A percentile compares a stretch with the other conserved stretches of the same genome.
Conservation (phyloP, 2,113 vertebrate species). For the Andinoacara biseriatus region DNA sequence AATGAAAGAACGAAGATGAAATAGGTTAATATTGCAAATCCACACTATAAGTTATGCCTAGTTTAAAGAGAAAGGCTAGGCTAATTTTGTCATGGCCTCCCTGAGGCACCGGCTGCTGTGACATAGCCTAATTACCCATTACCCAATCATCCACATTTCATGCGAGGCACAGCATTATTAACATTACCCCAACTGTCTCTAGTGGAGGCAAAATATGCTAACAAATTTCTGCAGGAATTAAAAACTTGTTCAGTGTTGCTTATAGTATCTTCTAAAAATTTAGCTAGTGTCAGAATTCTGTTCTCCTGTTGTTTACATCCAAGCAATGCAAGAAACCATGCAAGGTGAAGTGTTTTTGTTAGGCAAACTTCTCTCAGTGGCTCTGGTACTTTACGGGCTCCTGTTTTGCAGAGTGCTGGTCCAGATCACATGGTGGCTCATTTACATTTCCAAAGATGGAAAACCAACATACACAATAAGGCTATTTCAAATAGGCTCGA, state of each 20-base stretch:
- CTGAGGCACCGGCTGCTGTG: not conserved
- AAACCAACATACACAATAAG: not conserved
- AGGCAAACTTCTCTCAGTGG: conserved; percentile 13
- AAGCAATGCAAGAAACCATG: conserved; percentile 18
- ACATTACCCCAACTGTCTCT: conserved; percentile 8
- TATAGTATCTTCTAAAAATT: conserved; percentile 11
- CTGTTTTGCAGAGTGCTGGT: not conserved
- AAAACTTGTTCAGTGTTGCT: conserved; percentile 8
- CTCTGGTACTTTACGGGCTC: not conserved
- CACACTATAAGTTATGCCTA: not conserved
- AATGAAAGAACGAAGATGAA: not conserved
- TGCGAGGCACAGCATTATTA: conserved; percentile 26
- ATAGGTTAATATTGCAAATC: conserved; percentile 22
- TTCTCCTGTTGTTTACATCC: not conserved
- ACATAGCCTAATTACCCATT: conserved; percentile 9
- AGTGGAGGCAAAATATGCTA: conserved; percentile 27
- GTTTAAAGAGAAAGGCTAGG: not conserved
- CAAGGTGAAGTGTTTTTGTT: conserved; percentile 10
- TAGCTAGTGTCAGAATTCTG: not conserved
- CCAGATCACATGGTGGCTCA: not conserved
- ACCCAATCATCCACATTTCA: conserved; percentile 16
- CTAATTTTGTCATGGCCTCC: conserved; percentile 5
- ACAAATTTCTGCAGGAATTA: conserved; percentile 36
- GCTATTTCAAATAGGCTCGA: not conserved
- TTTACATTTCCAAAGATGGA: not conserved